These are phyloP conservation scores for Poeciliopsis turrubarensis DNA, from an alignment of 2,113 vertebrate species.

Conservation along the genomic window DNA sequence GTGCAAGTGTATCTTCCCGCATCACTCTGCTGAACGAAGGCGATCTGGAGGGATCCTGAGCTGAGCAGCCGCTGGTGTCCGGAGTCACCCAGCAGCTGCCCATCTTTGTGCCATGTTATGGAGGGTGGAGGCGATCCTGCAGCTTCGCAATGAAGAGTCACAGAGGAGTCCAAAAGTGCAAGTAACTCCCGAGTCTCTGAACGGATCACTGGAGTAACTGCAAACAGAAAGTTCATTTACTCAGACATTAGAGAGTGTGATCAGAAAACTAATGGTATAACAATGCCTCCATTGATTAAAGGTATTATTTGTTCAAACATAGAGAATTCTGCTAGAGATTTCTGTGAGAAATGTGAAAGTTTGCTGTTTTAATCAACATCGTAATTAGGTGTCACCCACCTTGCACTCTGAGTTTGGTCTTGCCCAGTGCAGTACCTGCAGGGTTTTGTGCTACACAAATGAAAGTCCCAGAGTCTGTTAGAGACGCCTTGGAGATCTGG, in stretches of 20 bases:
- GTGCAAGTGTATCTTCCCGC: slow-evolving; percentile 87
- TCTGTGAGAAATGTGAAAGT: no score
- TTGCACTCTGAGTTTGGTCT: slow-evolving; percentile 94
- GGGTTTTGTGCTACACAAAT: slow-evolving; percentile 95
- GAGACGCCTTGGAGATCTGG: slow-evolving; percentile 85
- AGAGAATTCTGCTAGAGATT: no score
- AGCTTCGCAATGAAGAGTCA: slow-evolving; percentile 85
- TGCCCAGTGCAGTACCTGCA: slow-evolving; percentile 92
- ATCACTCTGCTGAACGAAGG: slow-evolving; percentile 84
- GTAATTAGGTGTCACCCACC: slow-evolving; percentile 72
- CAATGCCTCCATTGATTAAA: no score
- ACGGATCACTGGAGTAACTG: slow-evolving; percentile 90
- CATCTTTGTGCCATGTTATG: slow-evolving; percentile 89
- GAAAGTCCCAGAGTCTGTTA: slow-evolving; percentile 89
- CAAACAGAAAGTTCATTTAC: background rate
- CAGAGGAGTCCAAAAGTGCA: slow-evolving; percentile 84
- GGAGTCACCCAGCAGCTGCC: slow-evolving; percentile 80
- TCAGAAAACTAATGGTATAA: no score
- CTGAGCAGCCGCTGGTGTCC: slow-evolving; percentile 83
- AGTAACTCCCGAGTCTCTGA: slow-evolving; percentile 76
- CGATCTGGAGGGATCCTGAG: slow-evolving; percentile 88
- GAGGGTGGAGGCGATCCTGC: slow-evolving; percentile 86
- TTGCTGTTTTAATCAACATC: background rate
- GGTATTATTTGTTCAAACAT: no score
- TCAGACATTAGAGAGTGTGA: background rate